Evolutionary conservation across 2,113 vertebrate genomes (phyloP).

Genomic region (Lagopus leucura): DNA sequence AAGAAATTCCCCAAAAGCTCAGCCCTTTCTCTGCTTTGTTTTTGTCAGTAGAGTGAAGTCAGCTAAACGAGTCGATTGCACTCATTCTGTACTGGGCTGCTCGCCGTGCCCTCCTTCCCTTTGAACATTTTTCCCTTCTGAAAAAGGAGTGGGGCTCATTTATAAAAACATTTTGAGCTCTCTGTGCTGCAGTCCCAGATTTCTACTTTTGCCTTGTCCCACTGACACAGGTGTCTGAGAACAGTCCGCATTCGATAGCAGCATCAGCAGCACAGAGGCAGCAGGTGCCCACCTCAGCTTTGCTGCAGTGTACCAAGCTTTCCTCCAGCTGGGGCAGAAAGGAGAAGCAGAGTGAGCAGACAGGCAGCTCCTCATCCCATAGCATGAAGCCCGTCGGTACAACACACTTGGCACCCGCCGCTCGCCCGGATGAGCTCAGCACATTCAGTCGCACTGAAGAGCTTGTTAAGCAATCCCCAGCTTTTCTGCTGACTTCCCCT

Average conservation of each 20-base stretch:
- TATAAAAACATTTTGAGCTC: neutral
- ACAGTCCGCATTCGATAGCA: neutral
- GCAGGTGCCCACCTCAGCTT: neutral
- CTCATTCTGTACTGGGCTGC: rapidly evolving
- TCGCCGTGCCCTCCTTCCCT: neutral
- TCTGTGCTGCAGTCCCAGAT: neutral
- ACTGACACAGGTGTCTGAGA: neutral
- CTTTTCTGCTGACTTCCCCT: conserved; percentile 10
- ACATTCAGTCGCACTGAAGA: neutral
- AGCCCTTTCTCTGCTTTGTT: neutral
- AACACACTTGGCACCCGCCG: rapidly evolving
- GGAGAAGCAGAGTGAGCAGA: too few species aligned
- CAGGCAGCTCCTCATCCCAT: rapidly evolving
- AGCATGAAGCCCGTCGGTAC: rapidly evolving
- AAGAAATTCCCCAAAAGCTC: neutral
- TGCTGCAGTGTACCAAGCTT: neutral
- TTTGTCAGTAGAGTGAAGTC: rapidly evolving
- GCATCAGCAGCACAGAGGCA: rapidly evolving
- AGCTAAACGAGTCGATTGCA: neutral
- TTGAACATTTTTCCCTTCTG: neutral
- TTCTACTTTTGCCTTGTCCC: neutral
- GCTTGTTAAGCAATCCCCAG: neutral
- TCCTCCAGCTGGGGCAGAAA: neutral
- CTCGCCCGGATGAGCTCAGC: neutral
- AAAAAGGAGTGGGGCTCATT: neutral